Conservation (phyloP, 1,140 invertebrate genomes). For the Holcopasites calliopsidis region DNA sequence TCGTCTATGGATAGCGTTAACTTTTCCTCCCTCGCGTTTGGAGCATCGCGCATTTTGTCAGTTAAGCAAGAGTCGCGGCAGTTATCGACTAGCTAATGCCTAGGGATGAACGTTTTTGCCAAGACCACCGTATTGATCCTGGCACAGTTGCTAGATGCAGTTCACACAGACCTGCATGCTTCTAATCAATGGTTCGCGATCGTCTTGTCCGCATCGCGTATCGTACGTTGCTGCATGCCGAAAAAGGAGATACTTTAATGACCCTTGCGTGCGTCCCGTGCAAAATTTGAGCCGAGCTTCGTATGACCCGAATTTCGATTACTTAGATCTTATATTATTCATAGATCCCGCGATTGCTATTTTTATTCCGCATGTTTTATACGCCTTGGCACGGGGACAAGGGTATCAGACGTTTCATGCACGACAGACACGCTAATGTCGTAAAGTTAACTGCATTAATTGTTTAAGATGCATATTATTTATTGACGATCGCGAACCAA, state of each 20-base stretch:
- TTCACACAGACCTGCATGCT: background rate
- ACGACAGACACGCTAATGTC: background rate
- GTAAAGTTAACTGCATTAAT: background rate
- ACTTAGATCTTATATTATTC: background rate
- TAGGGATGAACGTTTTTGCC: slow-evolving; percentile 29
- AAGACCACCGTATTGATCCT: slow-evolving; percentile 37
- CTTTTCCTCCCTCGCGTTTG: background rate
- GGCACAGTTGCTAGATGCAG: background rate
- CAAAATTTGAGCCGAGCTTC: background rate
- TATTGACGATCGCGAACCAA: background rate
- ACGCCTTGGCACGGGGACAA: background rate
- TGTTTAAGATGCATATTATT: background rate
- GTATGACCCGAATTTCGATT: background rate
- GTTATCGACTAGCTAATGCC: background rate
- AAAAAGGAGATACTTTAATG: too few species aligned
- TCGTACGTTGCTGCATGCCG: background rate
- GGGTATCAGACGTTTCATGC: background rate
- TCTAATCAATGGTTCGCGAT: background rate
- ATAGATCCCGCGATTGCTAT: background rate
- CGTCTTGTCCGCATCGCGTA: background rate
- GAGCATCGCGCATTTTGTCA: too few species aligned
- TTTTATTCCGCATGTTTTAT: slow-evolving; percentile 8
- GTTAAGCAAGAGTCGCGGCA: background rate
- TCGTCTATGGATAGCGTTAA: background rate
- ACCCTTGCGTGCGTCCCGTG: too few species aligned